Evolutionary conservation across 1,140 invertebrate genomes (phyloP), one percentile per base, ranked within the genome.

Genomic region (Halictus rubicundus): DNA sequence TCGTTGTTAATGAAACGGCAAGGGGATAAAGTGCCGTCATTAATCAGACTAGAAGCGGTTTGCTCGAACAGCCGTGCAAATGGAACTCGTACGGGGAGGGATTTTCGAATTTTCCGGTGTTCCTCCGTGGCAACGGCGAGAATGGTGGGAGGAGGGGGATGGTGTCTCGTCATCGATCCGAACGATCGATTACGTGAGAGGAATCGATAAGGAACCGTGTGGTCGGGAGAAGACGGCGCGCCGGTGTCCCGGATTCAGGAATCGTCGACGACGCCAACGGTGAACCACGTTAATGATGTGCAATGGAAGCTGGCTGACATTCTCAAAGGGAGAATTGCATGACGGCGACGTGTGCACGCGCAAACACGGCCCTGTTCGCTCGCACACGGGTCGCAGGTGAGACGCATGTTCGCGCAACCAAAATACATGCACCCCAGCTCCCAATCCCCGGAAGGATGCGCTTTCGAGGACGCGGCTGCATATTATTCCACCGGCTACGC

Each of bases 271-370:
- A 5, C 5, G 25, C 27, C 27, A 37, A 1, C 32, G 49, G 19
- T 9, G 14, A n/a, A 12, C 37, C 12, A 2, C 25, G 65, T 70
- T 82, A 82, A 82, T 68, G 80, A 78, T 59, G 68, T 5, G 68
- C 42, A 42, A 70, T 72, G 68, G 32, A 60, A 46, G 42, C 70
- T 52, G 66, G 64, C 54, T 69, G 39, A 65, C 59, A 37, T 60
- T 78, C 80, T 72, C 75, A 70, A 74, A 68, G 68, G 64, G 68
- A 21, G 68, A 78, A 81, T 78, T 68, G 68, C 52, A 25, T 46
- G 59, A 68, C 23, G 7, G 59, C 23, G 7, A 46, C 0, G 25
- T 39, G 42, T 78, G 25, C 49, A 46, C 66, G 32, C 25, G n/a
- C 25, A 42, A 77, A 61, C 59, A 68, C 5, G 7, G 32, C 5